Evolutionary conservation across 2,797 vertebrate genomes (phyloP).

Genomic region (Heteromormyrus szaboi): DNA sequence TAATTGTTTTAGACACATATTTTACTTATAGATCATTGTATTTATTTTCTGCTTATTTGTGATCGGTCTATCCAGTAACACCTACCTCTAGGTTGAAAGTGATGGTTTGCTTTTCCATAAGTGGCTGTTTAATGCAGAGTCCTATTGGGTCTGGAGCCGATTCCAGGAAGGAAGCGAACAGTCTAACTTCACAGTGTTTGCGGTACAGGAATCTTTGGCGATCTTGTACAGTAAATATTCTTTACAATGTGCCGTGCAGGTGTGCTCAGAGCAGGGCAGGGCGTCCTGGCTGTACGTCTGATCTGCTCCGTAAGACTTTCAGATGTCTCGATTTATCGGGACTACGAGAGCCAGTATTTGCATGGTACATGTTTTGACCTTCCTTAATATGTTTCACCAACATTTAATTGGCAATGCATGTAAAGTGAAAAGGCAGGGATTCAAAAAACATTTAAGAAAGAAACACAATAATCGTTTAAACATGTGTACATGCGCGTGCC

Average conservation of each 20-base stretch:
- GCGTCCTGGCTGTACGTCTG: not conserved
- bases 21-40: not conserved
- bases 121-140: not conserved
- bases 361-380: not conserved
- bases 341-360: not conserved
- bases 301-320: not conserved
- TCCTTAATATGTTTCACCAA: not conserved
- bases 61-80: not conserved
- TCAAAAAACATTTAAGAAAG: constrained; percentile 3
- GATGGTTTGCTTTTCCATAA: not conserved
- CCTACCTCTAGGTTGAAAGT: not conserved
- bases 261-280: not conserved
- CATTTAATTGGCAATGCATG: constrained; percentile 7
- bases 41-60: not conserved
- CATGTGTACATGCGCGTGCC: constrained; percentile 10
- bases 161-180: not conserved
- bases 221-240: not conserved
- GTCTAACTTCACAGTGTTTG: not conserved
- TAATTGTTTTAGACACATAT: not conserved
- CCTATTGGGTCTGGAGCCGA: not conserved
- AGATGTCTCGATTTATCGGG: not conserved
- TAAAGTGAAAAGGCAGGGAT: not conserved
- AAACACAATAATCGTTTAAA: constrained; percentile 6
- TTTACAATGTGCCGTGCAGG: not conserved
- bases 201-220: not conserved